phyloP scores from a whole-genome alignment of 2,113 vertebrate species.

The Poeciliopsis turrubarensis region DNA sequence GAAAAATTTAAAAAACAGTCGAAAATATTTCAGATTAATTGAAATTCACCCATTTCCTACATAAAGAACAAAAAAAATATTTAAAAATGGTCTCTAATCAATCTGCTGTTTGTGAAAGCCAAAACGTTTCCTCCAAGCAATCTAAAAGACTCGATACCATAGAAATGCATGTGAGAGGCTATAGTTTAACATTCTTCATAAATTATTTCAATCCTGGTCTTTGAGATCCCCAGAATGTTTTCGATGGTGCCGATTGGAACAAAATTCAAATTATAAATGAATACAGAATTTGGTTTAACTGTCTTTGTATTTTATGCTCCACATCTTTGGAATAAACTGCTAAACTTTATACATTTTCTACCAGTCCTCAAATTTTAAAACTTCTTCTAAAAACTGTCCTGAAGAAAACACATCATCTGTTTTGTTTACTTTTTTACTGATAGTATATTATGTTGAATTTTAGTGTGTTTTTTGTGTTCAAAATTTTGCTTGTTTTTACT shows the following conservation, averaged over 20 bases:
- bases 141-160: background rate
- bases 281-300: background rate
- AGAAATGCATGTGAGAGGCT: background rate
- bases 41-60: conserved; percentile 25
- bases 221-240: background rate
- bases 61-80: conserved; percentile 18
- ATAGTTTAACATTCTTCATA: background rate
- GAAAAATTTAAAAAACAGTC: background rate
- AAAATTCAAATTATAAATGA: no score
- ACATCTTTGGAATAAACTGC: no score
- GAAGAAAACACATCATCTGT: no score
- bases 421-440: no score
- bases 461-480: no score
- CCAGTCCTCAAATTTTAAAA: no score
- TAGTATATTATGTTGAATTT: no score
- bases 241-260: background rate
- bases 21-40: background rate
- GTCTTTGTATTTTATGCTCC: no score
- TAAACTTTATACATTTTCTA: no score
- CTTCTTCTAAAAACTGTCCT: no score
- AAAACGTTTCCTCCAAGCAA: background rate
- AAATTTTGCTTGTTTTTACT: no score
- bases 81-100: conserved; percentile 10
- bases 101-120: background rate
- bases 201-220: background rate